phyloP scores from a whole-genome alignment of 2,113 vertebrate genomes.

The Mesocricetus auratus region DNA sequence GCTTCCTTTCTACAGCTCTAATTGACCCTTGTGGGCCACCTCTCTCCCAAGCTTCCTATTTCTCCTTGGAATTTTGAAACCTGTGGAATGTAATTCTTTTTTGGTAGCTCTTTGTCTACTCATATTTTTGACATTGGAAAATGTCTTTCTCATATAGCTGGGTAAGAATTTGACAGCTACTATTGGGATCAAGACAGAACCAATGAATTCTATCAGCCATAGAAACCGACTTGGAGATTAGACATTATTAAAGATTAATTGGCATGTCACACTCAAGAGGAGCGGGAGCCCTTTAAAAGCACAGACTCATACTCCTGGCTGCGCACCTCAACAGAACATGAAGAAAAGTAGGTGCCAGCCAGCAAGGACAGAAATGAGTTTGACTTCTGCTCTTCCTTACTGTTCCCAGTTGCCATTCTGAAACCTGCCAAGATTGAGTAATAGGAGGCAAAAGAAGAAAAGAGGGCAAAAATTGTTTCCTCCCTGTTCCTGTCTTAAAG shows the following conservation, averaged over 20 bases:
- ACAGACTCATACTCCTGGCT: not conserved
- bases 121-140: conserved; percentile 6
- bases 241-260: not conserved
- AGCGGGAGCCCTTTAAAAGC: not conserved
- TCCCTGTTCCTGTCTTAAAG: not conserved
- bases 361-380: not conserved
- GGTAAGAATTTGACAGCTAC: not conserved
- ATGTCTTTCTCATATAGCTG: not conserved
- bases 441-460: not conserved
- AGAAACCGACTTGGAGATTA: conserved; percentile 34
- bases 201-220: not conserved
- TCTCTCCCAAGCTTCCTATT: not conserved
- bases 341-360: not conserved
- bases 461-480: not conserved
- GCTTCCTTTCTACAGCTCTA: conserved; percentile 1
- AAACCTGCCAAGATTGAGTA: not conserved
- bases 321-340: not conserved
- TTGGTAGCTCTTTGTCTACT: not conserved
- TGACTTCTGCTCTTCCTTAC: not conserved
- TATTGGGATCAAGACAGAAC: conserved; percentile 6
- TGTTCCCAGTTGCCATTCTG: not conserved
- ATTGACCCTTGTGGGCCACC: not conserved
- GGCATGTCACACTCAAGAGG: not conserved
- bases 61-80: not conserved
- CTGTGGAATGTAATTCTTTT: not conserved